A percentile compares a stretch with the other conserved stretches of the same genome.
These are phyloP conservation scores for Ophiodon elongatus DNA, from an alignment of 2,113 vertebrate species.

Conservation along the genomic window DNA sequence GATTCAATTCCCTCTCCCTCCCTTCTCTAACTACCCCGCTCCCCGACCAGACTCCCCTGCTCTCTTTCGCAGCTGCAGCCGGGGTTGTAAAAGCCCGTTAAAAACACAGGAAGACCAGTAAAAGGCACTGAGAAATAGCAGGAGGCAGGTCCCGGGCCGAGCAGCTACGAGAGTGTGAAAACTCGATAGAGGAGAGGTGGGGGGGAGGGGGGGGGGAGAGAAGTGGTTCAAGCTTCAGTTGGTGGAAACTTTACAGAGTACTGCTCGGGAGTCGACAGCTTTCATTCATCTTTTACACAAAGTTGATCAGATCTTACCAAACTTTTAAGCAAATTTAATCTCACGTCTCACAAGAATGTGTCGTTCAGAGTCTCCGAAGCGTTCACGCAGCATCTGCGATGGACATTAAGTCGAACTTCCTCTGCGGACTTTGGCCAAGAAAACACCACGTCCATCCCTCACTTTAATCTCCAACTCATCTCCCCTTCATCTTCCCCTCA, in stretches of 20 bases:
- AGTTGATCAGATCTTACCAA: not conserved
- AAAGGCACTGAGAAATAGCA: conserved; percentile 68
- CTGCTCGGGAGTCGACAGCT: not conserved
- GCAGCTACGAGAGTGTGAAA: conserved; percentile 32
- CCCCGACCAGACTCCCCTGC: conserved; percentile 47
- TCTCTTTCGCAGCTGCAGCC: conserved; percentile 74
- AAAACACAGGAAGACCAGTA: conserved; percentile 77
- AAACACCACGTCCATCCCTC: conserved; percentile 42
- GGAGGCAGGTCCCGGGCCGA: conserved; percentile 48
- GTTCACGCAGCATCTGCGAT: not conserved
- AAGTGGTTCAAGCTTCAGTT: not conserved
- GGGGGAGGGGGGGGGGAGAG: conserved; percentile 16
- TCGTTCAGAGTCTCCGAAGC: not conserved
- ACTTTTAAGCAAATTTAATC: not conserved
- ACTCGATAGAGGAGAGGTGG: conserved; percentile 31
- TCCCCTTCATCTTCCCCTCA: conserved; percentile 54
- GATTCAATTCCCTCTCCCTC: conserved; percentile 80
- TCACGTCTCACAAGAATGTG: not conserved
- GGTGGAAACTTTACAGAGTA: conserved; percentile 7
- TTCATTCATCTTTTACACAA: not conserved
- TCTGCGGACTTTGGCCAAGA: conserved; percentile 8
- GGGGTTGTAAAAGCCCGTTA: conserved; percentile 75
- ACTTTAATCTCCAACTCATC: conserved; percentile 68
- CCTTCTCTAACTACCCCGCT: conserved; percentile 63
- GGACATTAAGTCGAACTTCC: conserved; percentile 1